These are phyloP conservation scores for Poeciliopsis occidentalis DNA, from an alignment of 2,113 vertebrate genomes.

Conservation along the genomic window DNA sequence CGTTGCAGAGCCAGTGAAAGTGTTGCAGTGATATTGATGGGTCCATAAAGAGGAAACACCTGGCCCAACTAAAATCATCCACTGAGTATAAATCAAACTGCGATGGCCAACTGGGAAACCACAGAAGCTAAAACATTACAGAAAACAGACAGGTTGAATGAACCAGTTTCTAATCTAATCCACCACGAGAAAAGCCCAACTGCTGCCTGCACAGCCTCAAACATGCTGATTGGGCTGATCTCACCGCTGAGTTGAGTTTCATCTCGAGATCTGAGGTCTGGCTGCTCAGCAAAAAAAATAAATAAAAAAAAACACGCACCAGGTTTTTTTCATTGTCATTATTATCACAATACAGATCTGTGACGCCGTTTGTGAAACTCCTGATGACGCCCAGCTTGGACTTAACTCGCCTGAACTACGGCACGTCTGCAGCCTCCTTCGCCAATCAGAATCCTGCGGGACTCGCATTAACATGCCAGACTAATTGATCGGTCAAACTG, in stretches of 20 bases:
- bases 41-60: conserved; percentile 16
- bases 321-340: background rate
- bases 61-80: conserved; percentile 12
- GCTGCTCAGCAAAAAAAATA: conserved; percentile 4
- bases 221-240: conserved; percentile 52
- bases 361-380: conserved; percentile 42
- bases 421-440: conserved; percentile 46
- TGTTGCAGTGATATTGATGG: background rate
- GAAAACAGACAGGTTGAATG: conserved; percentile 39
- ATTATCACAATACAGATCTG: conserved; percentile 49
- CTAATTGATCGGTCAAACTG: conserved; percentile 21
- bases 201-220: conserved; percentile 39
- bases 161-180: conserved; percentile 46
- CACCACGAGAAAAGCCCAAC: conserved; percentile 37
- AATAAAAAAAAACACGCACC: background rate
- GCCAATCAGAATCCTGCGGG: conserved; percentile 30
- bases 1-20: background rate
- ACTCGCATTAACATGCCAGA: conserved; percentile 43
- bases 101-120: conserved; percentile 54
- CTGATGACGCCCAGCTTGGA: background rate
- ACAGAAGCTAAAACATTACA: conserved; percentile 28
- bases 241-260: conserved; percentile 35
- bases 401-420: conserved; percentile 27
- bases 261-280: conserved; percentile 38
- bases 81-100: conserved; percentile 20